Conservation (phyloP, 2,888 invertebrate genomes). For the Dioctria linearis region DNA sequence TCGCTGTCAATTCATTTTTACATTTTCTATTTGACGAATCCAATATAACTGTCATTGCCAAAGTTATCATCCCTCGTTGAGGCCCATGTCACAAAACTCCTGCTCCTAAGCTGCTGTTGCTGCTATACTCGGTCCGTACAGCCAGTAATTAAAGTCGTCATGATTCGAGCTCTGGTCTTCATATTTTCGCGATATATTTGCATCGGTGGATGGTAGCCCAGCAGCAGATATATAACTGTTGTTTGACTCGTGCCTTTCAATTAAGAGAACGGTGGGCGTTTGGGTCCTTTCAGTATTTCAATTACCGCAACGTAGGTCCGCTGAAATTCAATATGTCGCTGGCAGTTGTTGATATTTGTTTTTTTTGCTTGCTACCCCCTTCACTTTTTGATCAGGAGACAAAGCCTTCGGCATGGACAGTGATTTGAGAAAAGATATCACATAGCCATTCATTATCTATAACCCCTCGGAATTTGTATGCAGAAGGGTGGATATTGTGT, state of each 20-base stretch:
- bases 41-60: background rate
- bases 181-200: slow-evolving; percentile 4
- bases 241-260: slow-evolving; percentile 49
- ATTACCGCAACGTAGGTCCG: slow-evolving; percentile 36
- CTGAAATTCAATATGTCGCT: slow-evolving; percentile 47
- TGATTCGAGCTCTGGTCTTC: background rate
- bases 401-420: slow-evolving; percentile 22
- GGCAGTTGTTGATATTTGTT: slow-evolving; percentile 23
- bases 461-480: background rate
- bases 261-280: slow-evolving; percentile 38
- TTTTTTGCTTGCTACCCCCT: background rate
- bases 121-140: background rate
- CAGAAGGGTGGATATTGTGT: no score
- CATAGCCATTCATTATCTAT: slow-evolving; percentile 16
- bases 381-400: slow-evolving; percentile 14
- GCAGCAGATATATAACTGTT: background rate
- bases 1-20: background rate
- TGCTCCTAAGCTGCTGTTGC: background rate
- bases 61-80: background rate
- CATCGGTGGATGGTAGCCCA: background rate
- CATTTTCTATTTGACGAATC: background rate
- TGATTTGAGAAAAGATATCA: slow-evolving; percentile 28
- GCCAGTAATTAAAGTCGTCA: slow-evolving; percentile 38
- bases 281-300: slow-evolving; percentile 44
- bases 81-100: background rate